phyloP scores from a whole-genome alignment of 1,140 invertebrate genomes.

The Drosophila sp. region DNA sequence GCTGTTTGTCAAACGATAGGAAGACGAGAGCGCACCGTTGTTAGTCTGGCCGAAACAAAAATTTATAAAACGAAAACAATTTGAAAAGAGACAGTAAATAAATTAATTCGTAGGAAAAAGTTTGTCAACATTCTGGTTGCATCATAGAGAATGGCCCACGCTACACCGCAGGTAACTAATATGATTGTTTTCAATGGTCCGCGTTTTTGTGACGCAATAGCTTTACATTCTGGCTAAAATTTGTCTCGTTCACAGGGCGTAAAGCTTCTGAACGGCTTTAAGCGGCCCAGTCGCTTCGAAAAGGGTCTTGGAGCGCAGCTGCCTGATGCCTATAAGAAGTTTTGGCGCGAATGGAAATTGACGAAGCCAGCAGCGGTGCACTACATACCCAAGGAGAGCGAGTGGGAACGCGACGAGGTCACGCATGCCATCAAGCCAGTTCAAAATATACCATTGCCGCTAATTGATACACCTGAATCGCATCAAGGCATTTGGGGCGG shows the following conservation, averaged over 20 bases:
- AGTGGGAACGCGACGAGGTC: constrained; percentile 90
- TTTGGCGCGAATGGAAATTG: constrained; percentile 93
- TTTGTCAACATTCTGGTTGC: constrained; percentile 14
- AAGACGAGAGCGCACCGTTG: constrained; percentile 44
- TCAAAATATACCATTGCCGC: constrained; percentile 91
- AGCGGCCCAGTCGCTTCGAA: constrained; percentile 86
- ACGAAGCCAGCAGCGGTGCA: constrained; percentile 92
- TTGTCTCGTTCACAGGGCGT: constrained; percentile 60
- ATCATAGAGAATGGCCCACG: constrained; percentile 61
- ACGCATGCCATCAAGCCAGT: constrained; percentile 90
- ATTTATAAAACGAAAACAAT: constrained; percentile 25
- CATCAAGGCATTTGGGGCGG: constrained; percentile 97
- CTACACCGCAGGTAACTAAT: constrained; percentile 65
- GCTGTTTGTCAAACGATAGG: constrained; percentile 54
- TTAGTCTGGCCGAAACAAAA: constrained; percentile 48
- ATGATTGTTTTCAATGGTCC: background rate
- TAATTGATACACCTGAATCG: constrained; percentile 92
- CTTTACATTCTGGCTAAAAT: constrained; percentile 1
- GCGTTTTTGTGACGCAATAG: constrained; percentile 73
- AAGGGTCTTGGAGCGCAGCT: constrained; percentile 88
- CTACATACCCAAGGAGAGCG: constrained; percentile 90
- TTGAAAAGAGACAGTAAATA: constrained; percentile 21
- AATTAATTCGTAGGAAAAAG: constrained; percentile 35
- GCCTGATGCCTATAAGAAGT: constrained; percentile 94
- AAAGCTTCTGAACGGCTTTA: constrained; percentile 81